Evolutionary conservation across 2,888 invertebrate genomes (phyloP).

Genomic region (Oeneis ivallda): DNA sequence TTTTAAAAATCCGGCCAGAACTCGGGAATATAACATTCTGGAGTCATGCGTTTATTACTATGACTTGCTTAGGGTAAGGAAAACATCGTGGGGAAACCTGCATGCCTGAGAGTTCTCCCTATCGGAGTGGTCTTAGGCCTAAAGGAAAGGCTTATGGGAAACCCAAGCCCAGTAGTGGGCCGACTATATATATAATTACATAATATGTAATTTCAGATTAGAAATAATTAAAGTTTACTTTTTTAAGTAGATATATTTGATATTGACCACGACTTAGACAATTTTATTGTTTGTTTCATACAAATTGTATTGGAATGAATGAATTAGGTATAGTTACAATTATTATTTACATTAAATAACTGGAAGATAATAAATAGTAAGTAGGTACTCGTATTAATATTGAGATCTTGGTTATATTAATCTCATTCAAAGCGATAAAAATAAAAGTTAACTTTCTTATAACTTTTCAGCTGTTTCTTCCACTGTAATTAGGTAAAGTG

Average conservation of each 20-base stretch:
- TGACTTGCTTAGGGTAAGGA: too few species aligned
- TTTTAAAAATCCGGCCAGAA: too few species aligned
- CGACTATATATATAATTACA: too few species aligned
- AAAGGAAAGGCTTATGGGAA: too few species aligned
- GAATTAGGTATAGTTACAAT: conserved; percentile 59
- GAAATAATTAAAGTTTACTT: too few species aligned
- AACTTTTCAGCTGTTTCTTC: conserved; percentile 14
- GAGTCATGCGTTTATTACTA: too few species aligned
- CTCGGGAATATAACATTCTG: too few species aligned
- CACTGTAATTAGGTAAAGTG: conserved; percentile 15
- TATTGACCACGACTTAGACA: conserved; percentile 8
- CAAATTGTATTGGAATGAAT: conserved; percentile 18
- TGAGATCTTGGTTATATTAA: conserved; percentile 78
- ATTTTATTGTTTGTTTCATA: conserved; percentile 8
- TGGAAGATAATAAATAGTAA: conserved; percentile 43
- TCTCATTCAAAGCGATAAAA: conserved; percentile 57
- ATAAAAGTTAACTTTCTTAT: conserved; percentile 16
- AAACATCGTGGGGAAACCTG: too few species aligned
- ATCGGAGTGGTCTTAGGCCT: too few species aligned
- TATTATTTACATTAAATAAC: conserved; percentile 56
- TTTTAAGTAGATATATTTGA: not conserved
- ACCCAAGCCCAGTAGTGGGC: too few species aligned
- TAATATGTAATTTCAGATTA: too few species aligned
- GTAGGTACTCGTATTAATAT: conserved; percentile 42
- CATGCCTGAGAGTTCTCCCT: too few species aligned